Evolutionary conservation across 2,888 invertebrate genomes (phyloP).

Genomic region (Adelognathus sp.): DNA sequence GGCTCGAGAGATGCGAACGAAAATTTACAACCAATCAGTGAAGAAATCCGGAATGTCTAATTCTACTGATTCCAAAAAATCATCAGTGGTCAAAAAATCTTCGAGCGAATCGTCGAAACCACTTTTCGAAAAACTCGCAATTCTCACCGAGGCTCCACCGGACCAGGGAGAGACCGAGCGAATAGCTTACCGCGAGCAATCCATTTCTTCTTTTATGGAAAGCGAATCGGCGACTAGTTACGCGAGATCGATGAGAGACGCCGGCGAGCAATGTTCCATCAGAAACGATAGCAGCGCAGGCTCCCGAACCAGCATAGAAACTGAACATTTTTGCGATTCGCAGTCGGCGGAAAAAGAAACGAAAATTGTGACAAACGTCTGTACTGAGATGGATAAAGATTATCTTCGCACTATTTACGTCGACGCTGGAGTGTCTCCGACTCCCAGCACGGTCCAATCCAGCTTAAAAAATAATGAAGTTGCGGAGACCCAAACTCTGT

Average conservation of each 20-base stretch:
- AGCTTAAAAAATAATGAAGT: constrained; percentile 1
- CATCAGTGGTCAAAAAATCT: background rate
- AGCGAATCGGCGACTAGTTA: constrained; percentile 34
- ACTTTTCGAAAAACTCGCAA: constrained; percentile 43
- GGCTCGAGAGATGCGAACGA: constrained; percentile 15
- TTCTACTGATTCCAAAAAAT: background rate
- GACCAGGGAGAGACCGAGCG: background rate
- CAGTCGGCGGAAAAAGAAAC: constrained; percentile 3
- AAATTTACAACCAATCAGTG: constrained; percentile 13
- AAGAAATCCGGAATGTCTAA: constrained; percentile 27
- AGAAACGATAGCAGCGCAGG: background rate
- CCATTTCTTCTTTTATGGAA: constrained; percentile 15
- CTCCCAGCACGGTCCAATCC: background rate
- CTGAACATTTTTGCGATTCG: background rate
- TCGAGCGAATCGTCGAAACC: constrained; percentile 31
- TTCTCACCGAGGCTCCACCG: constrained; percentile 29
- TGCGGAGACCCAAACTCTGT: constrained; percentile 24
- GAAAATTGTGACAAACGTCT: background rate
- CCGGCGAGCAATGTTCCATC: constrained; percentile 34
- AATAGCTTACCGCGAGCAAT: background rate
- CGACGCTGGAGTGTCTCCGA: constrained; percentile 13
- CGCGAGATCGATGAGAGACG: constrained; percentile 34
- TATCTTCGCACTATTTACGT: constrained; percentile 1
- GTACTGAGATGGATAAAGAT: constrained; percentile 36
- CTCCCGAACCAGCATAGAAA: constrained; percentile 9